Percentiles rank a stretch among this genome's conserved stretches.
phyloP scores from a whole-genome alignment of 2,113 vertebrate species.

The Lamprologus lemairii region DNA sequence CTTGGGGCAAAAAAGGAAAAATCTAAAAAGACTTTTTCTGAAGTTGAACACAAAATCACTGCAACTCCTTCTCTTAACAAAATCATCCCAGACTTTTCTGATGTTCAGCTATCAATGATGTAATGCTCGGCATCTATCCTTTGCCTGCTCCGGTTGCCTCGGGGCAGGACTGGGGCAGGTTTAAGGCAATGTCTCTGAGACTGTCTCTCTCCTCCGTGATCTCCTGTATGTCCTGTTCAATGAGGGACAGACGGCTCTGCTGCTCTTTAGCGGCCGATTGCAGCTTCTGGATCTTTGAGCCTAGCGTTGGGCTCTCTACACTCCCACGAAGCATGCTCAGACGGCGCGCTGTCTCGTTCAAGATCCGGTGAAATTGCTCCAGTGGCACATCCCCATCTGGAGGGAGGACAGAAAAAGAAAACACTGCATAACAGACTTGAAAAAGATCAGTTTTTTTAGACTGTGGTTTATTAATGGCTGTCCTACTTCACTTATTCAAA shows the following conservation, averaged over 20 bases:
- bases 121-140: neutral
- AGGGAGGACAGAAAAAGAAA: neutral
- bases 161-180: slow-evolving; percentile 76
- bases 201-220: slow-evolving; percentile 80
- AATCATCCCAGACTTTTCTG: neutral
- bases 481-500: neutral
- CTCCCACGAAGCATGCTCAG: slow-evolving; percentile 70
- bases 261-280: slow-evolving; percentile 73
- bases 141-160: slow-evolving; percentile 18
- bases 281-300: slow-evolving; percentile 73
- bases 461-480: neutral
- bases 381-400: slow-evolving; percentile 59
- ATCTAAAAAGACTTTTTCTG: neutral
- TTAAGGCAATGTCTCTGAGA: slow-evolving; percentile 80
- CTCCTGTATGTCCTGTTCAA: slow-evolving; percentile 78
- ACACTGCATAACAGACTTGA: neutral
- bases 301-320: slow-evolving; percentile 66
- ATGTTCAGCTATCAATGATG: neutral
- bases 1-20: neutral
- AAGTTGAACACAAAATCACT: slow-evolving; percentile 14
- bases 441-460: neutral
- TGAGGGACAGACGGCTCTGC: slow-evolving; percentile 63
- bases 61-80: neutral
- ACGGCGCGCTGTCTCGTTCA: slow-evolving; percentile 68
- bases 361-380: slow-evolving; percentile 56